Conservation (phyloP, 2,113 vertebrate species). For the Macrotus californicus region DNA sequence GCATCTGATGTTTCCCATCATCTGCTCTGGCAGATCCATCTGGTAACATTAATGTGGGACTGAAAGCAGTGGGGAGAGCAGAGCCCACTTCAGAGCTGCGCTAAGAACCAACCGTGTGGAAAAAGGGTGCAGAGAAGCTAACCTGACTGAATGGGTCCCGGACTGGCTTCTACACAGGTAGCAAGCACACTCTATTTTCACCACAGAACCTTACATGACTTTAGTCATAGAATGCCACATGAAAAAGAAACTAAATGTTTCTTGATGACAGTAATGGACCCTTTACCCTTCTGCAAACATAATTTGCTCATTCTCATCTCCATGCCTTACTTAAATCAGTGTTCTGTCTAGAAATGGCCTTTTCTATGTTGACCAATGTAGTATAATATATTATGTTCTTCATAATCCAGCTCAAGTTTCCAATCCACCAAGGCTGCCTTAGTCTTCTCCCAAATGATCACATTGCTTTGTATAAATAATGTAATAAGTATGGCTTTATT, state of each 20-base stretch:
- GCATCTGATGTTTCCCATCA: background rate
- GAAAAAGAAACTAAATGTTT: slow-evolving; percentile 6
- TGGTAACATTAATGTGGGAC: background rate
- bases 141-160: background rate
- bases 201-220: background rate
- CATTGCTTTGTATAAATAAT: slow-evolving; percentile 24
- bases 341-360: background rate
- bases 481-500: background rate
- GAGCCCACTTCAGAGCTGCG: background rate
- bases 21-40: background rate
- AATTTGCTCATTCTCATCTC: background rate
- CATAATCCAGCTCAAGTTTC: background rate
- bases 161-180: background rate
- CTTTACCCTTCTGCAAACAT: background rate
- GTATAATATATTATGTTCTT: background rate
- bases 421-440: background rate
- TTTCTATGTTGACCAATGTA: background rate
- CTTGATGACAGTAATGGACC: background rate
- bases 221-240: background rate
- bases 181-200: background rate
- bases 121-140: background rate
- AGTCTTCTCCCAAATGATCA: background rate
- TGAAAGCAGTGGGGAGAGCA: background rate
- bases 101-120: background rate
- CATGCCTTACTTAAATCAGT: background rate